Evolutionary conservation across 1,140 invertebrate species (phyloP), one percentile per base, ranked within the genome.

Genomic region (Drosophila pseudoobscura): DNA sequence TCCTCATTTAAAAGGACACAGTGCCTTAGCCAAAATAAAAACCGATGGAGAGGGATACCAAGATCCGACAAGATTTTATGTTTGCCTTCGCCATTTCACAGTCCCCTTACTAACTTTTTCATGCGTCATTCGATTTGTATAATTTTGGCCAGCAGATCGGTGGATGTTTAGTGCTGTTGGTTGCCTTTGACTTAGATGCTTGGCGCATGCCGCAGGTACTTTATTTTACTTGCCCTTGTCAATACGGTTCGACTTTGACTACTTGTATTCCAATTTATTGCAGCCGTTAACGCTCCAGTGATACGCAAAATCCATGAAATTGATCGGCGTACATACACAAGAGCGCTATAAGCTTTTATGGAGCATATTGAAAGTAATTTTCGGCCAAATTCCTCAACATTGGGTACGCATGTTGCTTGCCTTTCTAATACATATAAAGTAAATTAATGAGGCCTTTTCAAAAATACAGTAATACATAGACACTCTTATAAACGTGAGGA

Each of bases 231-330:
- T 75, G 72, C 53, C 72, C 72, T 75, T 75, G 72, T 45, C 61
- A 45, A 66, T 74, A 66, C 53, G 64, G 65, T 54, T 75, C 26
- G 43, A 59, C 50, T 66, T 75, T 59, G 70, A 29, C 49, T 75
- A 75, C 71, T 75, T 66, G 70, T 75, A 57, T 46, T 66, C 49
- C 54, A 65, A 74, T 75, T 75, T 74, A 65, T 57, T 75, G 60
- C 60, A 74, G 54, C 61, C 60, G 53, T 68, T 68, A 68, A 53
- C 45, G 50, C 59, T 43, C 29, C 46, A 65, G 60, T 74, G 39
- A 74, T 58, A 65, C 70, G 51, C 49, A 66, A 57, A 75, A 57
- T 57, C 11, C 47, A 51, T 73, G 50, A 57, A 74, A 64, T 74
- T 68, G 39, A 41, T 31, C 53, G 13, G 52, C 31, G 52, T 49